A percentile compares a stretch with the other conserved stretches of the same genome.
phyloP scores from a whole-genome alignment of 2,888 invertebrate species.

The Nyleta sp. region DNA sequence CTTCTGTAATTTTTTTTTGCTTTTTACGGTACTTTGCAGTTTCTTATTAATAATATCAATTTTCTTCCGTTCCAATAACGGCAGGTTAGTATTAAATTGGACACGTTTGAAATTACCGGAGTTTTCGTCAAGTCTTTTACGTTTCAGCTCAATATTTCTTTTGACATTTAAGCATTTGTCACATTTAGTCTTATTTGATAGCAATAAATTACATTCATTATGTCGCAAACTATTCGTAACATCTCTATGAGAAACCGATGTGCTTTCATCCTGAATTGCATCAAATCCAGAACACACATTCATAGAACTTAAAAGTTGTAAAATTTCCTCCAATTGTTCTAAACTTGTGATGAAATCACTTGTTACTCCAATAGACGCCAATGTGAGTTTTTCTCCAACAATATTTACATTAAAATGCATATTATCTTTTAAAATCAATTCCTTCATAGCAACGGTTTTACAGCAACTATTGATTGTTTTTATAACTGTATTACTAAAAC shows the following conservation, averaged over 20 bases:
- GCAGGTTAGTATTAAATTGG: background rate
- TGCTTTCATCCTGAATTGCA: background rate
- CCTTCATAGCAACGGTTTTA: background rate
- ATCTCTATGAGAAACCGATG: slow-evolving; percentile 11
- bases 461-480: background rate
- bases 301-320: background rate
- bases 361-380: background rate
- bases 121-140: slow-evolving; percentile 5
- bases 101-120: background rate
- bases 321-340: slow-evolving; percentile 6
- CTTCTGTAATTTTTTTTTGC: slow-evolving; percentile 1
- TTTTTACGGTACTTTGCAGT: background rate
- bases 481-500: background rate
- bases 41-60: background rate
- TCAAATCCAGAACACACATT: slow-evolving; percentile 18
- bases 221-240: slow-evolving; percentile 3
- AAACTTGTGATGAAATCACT: background rate
- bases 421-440: slow-evolving; percentile 5
- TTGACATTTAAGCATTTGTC: slow-evolving; percentile 11
- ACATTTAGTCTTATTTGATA: background rate
- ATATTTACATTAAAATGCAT: slow-evolving; percentile 5
- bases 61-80: background rate
- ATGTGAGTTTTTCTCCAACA: background rate
- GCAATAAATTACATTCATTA: background rate
- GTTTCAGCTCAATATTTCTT: slow-evolving; percentile 9